phyloP scores from a whole-genome alignment of 2,113 vertebrate genomes.

The Halichoerus grypus region DNA sequence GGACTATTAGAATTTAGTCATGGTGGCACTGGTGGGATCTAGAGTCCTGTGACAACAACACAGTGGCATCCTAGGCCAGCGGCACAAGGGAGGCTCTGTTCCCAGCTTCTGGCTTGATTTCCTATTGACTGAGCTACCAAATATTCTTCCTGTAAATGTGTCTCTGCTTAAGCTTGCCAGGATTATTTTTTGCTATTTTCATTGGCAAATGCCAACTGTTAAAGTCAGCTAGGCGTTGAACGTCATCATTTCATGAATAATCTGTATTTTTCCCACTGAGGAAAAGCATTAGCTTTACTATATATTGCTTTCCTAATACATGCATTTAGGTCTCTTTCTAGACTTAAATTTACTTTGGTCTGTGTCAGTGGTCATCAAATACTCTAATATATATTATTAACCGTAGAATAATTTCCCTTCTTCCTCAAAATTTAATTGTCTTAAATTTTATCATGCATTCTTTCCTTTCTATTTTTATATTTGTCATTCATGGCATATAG shows the following conservation, averaged over 20 bases:
- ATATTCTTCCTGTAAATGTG: not conserved
- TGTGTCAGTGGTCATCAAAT: not conserved
- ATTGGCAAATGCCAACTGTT: not conserved
- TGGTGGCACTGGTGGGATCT: not conserved
- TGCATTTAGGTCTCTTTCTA: not conserved
- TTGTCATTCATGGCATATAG: not conserved
- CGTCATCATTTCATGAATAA: not conserved
- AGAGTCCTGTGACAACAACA: not conserved
- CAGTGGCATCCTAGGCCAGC: accelerated
- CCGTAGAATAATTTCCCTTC: not conserved
- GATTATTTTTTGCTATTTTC: constrained; percentile 20
- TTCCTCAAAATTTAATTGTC: not conserved
- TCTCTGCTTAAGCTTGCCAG: not conserved
- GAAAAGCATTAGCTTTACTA: not conserved
- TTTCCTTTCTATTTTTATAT: constrained; percentile 5
- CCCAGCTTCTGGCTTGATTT: not conserved
- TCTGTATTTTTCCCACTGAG: not conserved
- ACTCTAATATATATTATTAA: not conserved
- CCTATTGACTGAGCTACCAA: not conserved
- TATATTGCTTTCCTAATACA: not conserved
- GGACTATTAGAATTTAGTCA: not conserved
- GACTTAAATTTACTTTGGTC: not conserved
- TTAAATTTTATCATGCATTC: not conserved
- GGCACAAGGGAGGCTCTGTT: not conserved
- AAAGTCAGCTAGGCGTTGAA: not conserved